phyloP scores from a whole-genome alignment of 2,888 invertebrate genomes.

The Asteroscopus sphinx region DNA sequence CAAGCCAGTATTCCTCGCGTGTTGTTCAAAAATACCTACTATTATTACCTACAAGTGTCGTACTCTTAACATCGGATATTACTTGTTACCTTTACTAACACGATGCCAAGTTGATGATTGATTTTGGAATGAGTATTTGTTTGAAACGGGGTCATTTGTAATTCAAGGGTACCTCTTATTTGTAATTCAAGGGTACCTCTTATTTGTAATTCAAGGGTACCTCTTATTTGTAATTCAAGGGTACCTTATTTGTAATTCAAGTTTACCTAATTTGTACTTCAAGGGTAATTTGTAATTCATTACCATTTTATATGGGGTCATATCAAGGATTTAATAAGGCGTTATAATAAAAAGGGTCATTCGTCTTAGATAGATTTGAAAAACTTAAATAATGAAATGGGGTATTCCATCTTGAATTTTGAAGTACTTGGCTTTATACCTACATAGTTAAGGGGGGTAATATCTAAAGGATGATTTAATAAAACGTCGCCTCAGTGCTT shows the following conservation, averaged over 20 bases:
- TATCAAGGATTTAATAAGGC: neutral
- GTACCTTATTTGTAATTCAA: too few relatives aligned
- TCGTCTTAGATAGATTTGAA: neutral
- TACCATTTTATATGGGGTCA: neutral
- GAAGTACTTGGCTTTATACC: too few relatives aligned
- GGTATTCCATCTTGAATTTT: too few relatives aligned
- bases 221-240: too few relatives aligned
- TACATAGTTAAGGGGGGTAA: too few relatives aligned
- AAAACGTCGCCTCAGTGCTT: too few relatives aligned
- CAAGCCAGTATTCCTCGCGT: conserved; percentile 3
- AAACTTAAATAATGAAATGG: neutral
- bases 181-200: too few relatives aligned
- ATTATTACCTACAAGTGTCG: conserved; percentile 27
- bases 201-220: too few relatives aligned
- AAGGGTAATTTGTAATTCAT: too few relatives aligned
- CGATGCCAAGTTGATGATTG: conserved; percentile 10
- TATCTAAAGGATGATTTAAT: too few relatives aligned
- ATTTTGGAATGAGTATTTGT: conserved; percentile 22
- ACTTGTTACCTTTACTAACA: conserved; percentile 39
- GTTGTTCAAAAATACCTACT: conserved; percentile 9
- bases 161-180: too few relatives aligned
- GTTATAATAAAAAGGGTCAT: neutral
- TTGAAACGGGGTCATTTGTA: neutral
- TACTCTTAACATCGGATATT: conserved; percentile 38
- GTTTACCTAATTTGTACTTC: too few relatives aligned